Base-by-base conservation (phyloP, 2,888 invertebrate species). In the Epsilonema sp. region DNA sequence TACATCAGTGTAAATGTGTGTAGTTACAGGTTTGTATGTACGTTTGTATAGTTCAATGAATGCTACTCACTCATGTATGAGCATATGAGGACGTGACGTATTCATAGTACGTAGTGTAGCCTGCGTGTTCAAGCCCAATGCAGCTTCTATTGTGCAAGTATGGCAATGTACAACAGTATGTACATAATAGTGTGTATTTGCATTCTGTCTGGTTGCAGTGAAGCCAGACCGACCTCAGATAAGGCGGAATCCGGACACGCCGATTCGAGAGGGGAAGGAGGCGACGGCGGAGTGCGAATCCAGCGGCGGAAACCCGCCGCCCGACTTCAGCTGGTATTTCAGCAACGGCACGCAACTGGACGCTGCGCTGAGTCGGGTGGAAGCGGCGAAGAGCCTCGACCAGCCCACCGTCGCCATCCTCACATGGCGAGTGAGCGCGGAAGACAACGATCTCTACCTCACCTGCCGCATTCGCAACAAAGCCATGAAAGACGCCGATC, bases 231-330 rank as follows among this genome's bases (percentile, higher is more conserved):
- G 11, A 13, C 31, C 31, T 16, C 11, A 31, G 31, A 13, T 31
- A 8, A 31, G 11, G 16, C 31, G 31, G 16, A 51, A 56, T 24
- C 60, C 59, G 1, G 41, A 43, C 8, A 53, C 53, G 26, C 49
- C 59, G 13, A 54, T 60, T 8, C 51, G 47, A 23, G 62, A 63
- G 44, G 57, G 56, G 13, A 56, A 56, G n/a, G 46, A 53, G 20
- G 54, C 58, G 16, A 50, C 54, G 2, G 45, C 58, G 26, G 55
- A 55, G n/a, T 62, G 62, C 49, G 52, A 55, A 16, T 56, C 58
- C 3, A 40, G 46, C 5, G 61, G 59, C 22, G 62, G 62, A 31
- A 60, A 58, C 44, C 62, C 62, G 1, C 51, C 53, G 42, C 62
- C 62, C 23, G 50, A 47, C 3, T 56, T 62, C 44, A 44, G 45